phyloP scores from a whole-genome alignment of 2,888 invertebrate species.

The Ophion obscuratus region DNA sequence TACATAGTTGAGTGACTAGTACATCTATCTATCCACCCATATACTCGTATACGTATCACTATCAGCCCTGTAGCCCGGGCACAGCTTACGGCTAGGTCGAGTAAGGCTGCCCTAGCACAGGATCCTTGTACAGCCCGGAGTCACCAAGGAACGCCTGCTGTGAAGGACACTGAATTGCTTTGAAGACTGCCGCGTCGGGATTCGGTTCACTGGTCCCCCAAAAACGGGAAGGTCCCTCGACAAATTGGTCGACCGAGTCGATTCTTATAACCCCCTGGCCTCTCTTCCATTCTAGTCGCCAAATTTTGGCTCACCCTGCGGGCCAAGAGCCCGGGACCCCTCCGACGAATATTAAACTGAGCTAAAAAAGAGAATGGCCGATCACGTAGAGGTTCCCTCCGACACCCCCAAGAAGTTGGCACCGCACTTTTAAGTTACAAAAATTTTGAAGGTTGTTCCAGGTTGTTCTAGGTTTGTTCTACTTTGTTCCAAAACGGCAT shows the following conservation, averaged over 20 bases:
- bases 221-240: constrained; percentile 57
- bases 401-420: too few relatives aligned
- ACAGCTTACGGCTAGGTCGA: background rate
- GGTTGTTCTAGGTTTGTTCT: too few relatives aligned
- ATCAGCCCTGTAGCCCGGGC: background rate
- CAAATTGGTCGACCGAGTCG: constrained; percentile 60
- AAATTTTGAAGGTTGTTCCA: too few relatives aligned
- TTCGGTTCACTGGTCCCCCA: constrained; percentile 57
- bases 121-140: constrained; percentile 6
- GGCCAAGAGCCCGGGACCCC: constrained; percentile 28
- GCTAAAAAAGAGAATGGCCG: constrained; percentile 47
- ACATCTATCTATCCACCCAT: background rate
- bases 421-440: too few relatives aligned
- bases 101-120: background rate
- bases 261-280: background rate
- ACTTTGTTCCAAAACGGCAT: too few relatives aligned
- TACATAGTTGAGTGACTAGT: constrained; percentile 9
- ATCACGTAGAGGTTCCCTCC: constrained; percentile 21
- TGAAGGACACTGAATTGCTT: constrained; percentile 46
- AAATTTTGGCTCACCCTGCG: constrained; percentile 50
- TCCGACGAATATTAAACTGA: constrained; percentile 11
- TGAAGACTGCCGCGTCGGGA: constrained; percentile 56
- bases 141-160: constrained; percentile 27
- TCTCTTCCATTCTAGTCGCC: constrained; percentile 33
- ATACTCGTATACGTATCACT: background rate